Evolutionary conservation across 1,140 invertebrate genomes (phyloP), one percentile per base, ranked within the genome.

Genomic region (Myzus persicae): DNA sequence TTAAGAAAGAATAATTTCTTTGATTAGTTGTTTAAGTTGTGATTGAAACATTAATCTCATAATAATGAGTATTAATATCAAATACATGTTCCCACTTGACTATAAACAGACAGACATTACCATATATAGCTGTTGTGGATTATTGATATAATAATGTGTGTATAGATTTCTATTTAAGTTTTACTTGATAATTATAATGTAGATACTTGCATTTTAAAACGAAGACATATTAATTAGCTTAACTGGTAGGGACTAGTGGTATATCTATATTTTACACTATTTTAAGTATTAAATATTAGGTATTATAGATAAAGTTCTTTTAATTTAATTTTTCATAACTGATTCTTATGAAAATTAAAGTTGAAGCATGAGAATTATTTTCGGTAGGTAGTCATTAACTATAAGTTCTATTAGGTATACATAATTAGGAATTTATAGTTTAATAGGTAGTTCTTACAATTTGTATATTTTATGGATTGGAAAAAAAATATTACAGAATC

Each of bases 41-140:
- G 88, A 89, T 89, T 54, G 88, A 89, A 89, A 89, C 88, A 51
- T 54, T 54, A 54, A 89, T 89, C 46, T 51, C 36, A 11, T 9
- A 54, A 89, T 89, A 40, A 54, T 89, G 11, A 54, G 22, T 54
- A 88, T 88, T 46, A 46, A 36, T 88, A 44, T 48, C 36, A 2
- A 54, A 18, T 51, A 51, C n/a, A 42, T 11, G n/a, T 89, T 54
- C 36, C 88, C 48, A 89, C 88, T 89, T 36, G 88, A 89, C 48
- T 51, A 82, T 85, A 36, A 89, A 48, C 88, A 89, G 88, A 54
- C 48, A 22, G 88, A 89, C 88, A 54, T 89, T 40, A 51, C 88
- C 88, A 89, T 89, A 89, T 89, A 89, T 89, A 89, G 88, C 38
- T 89, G 46, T 89, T 22, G 20, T 89, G 36, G 88, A 36, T 38